These are phyloP conservation scores for Gadopsis bispinosus DNA, from an alignment of 2,797 vertebrate genomes.

Conservation along the genomic window DNA sequence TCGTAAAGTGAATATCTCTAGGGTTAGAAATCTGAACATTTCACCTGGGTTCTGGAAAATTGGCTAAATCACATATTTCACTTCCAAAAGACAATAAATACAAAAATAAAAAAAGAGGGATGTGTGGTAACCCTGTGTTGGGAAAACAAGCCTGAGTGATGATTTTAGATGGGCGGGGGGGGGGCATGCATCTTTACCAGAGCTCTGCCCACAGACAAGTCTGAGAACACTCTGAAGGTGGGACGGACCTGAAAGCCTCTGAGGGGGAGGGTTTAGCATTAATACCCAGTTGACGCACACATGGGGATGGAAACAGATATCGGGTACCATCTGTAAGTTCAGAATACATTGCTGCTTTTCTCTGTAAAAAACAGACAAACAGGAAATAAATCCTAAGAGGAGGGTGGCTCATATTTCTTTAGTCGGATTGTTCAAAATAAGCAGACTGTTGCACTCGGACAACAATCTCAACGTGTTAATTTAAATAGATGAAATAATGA, in stretches of 20 bases:
- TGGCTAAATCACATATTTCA: background rate
- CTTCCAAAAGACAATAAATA: background rate
- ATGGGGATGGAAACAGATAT: conserved; percentile 14
- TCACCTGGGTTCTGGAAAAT: no score
- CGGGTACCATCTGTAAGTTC: conserved; percentile 25
- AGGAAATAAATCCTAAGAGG: background rate
- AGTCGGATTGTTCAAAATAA: background rate
- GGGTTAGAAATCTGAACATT: no score
- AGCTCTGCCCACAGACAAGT: conserved; percentile 46
- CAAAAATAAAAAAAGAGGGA: background rate
- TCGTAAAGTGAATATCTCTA: no score
- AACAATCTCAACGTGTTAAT: background rate
- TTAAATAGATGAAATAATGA: conserved; percentile 31
- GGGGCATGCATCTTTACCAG: conserved; percentile 27
- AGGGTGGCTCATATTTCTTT: background rate
- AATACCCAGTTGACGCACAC: no score
- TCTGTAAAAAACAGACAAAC: background rate
- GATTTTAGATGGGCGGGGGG: no score
- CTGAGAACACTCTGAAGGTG: conserved; percentile 9
- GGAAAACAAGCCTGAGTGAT: no score
- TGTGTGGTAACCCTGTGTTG: background rate
- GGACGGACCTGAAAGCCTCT: conserved; percentile 16
- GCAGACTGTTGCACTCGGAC: background rate
- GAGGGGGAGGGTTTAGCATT: conserved; percentile 7
- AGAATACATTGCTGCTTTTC: background rate